Evolutionary conservation across 2,888 invertebrate genomes (phyloP), one percentile per base, ranked within the genome.

Genomic region (Teleogryllus oceanicus): DNA sequence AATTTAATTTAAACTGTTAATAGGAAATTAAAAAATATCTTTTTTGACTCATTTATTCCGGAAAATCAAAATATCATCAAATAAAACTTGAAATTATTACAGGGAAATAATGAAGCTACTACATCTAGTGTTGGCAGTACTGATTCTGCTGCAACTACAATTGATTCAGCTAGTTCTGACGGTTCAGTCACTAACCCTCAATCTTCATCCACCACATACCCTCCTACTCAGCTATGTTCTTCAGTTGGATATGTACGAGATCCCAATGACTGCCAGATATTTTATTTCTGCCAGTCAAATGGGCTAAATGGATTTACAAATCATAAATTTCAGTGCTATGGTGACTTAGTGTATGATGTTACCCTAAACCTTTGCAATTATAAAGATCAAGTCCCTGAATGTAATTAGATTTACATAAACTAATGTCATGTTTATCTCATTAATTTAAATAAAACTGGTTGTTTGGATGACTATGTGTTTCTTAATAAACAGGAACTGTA

Each of bases 311-410:
- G n/a, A n/a, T 77, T 50, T 50, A 49, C 49, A 11, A n/a, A n/a
- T 50, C 49, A 77, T 50, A 77, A 77, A 49, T 77, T 49, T 18
- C 49, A 37, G 13, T 77, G 77, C 20, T 77, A 13, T 20, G 77
- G 77, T n/a, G 77, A 77, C 13, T 49, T 77, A 49, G 77, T 77
- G 12, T 77, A 49, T 50, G 77, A 77, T 50, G 5, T 18, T 13
- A 16, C 13, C 16, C 1, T 50, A 5, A n/a, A 37, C n/a, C 5
- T 50, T 16, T 77, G 77, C 13, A 77, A 77, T n/a, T 77, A 77
- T 50, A 13, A 18, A 5, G 49, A 49, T 77, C 37, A 49, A 50
- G 77, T 77, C n/a, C n/a, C 77, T 16, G 62, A 62, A 13, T 62
- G 62, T 62, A 62, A 62, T 16, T 62, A 62, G n/a, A 62, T 62